Percentiles rank a stretch among this genome's conserved stretches.
These are phyloP conservation scores for Crypturellus undulatus DNA, from an alignment of 2,113 vertebrate species.

Conservation along the genomic window DNA sequence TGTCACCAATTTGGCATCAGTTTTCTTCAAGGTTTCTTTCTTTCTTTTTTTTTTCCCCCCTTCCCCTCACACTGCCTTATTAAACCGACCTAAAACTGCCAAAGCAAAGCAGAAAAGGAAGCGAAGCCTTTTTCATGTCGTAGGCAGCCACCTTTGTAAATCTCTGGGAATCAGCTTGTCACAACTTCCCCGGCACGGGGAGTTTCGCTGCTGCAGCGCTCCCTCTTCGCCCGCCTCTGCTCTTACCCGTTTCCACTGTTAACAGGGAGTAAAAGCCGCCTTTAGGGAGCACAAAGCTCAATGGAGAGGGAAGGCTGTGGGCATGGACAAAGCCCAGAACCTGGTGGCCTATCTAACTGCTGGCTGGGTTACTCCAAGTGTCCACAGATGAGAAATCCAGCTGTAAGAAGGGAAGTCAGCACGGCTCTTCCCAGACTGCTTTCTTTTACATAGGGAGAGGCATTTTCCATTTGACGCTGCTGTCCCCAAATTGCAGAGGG, in stretches of 20 bases:
- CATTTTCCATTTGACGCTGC: rapidly evolving
- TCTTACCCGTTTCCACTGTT: neutral
- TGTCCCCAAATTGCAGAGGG: rapidly evolving
- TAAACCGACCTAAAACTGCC: slow-evolving; percentile 59
- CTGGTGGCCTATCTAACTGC: rapidly evolving
- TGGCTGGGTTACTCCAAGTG: rapidly evolving
- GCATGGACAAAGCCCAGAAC: neutral
- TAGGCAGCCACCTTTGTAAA: slow-evolving; percentile 1
- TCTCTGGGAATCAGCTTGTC: neutral
- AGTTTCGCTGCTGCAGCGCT: rapidly evolving
- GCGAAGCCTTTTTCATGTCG: rapidly evolving
- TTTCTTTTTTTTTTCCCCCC: neutral
- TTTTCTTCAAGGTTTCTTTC: neutral
- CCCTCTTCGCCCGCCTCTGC: neutral
- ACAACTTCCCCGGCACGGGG: neutral
- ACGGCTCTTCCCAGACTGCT: rapidly evolving
- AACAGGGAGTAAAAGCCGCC: rapidly evolving
- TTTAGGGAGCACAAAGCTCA: rapidly evolving
- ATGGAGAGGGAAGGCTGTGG: neutral
- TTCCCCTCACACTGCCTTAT: neutral
- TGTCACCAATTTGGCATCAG: neutral
- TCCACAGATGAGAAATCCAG: neutral
- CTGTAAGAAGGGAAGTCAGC: rapidly evolving
- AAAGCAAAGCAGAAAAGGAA: neutral
- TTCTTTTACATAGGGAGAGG: neutral